These are phyloP conservation scores for Poecilia picta DNA, from an alignment of 2,797 vertebrate species.

Conservation along the genomic window DNA sequence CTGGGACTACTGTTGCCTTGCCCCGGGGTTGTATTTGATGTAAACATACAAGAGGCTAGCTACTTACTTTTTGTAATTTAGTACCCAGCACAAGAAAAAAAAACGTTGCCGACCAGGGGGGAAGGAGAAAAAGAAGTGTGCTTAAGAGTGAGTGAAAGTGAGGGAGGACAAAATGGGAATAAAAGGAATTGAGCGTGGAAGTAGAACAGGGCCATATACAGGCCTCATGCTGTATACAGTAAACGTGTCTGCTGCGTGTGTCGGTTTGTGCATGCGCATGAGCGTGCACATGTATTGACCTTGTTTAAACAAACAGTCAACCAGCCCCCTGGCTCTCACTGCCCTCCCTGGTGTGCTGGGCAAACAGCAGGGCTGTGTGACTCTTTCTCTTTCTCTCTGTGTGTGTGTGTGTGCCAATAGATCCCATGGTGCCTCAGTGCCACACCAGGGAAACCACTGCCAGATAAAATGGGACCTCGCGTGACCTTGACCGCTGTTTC, in stretches of 20 bases:
- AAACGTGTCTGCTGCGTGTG: slow-evolving; percentile 48
- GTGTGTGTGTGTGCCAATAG: slow-evolving; percentile 47
- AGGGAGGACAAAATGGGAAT: slow-evolving; percentile 50
- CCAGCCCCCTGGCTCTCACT: slow-evolving; percentile 76
- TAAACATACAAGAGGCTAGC: slow-evolving; percentile 68
- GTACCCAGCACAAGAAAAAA: slow-evolving; percentile 53
- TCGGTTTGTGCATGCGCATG: slow-evolving; percentile 27
- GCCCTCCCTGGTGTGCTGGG: slow-evolving; percentile 75
- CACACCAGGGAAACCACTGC: slow-evolving; percentile 60
- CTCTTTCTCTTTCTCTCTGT: slow-evolving; percentile 5
- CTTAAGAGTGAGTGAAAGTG: slow-evolving; percentile 19
- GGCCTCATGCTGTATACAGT: slow-evolving; percentile 73
- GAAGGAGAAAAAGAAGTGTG: slow-evolving; percentile 26
- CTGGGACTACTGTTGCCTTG: slow-evolving; percentile 52
- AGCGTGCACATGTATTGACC: slow-evolving; percentile 72
- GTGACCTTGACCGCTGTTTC: slow-evolving; percentile 79
- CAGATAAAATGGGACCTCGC: slow-evolving; percentile 59
- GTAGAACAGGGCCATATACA: slow-evolving; percentile 76
- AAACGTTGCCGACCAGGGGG: slow-evolving; percentile 37
- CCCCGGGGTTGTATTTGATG: slow-evolving; percentile 74
- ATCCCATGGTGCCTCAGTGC: slow-evolving; percentile 54
- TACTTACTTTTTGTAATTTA: slow-evolving; percentile 70
- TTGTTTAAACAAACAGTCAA: slow-evolving; percentile 84
- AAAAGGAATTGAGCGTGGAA: slow-evolving; percentile 57
- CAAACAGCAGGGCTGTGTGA: slow-evolving; percentile 75